phyloP scores from a whole-genome alignment of 2,797 vertebrate genomes.

The Mallotus villosus region DNA sequence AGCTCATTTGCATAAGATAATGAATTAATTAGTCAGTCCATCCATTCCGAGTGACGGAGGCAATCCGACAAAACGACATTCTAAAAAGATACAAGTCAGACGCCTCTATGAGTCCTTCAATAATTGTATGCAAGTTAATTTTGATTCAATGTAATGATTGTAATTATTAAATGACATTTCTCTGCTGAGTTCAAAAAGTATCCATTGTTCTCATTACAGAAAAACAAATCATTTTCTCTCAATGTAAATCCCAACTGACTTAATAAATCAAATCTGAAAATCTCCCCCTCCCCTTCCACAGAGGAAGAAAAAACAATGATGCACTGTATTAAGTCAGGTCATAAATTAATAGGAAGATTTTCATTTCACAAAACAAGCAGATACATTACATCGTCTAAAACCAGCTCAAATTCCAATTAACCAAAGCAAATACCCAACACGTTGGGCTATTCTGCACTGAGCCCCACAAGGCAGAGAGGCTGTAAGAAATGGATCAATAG shows the following conservation, averaged over 20 bases:
- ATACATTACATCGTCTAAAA: conserved; percentile 69
- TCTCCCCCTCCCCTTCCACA: background rate
- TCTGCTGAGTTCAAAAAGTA: conserved; percentile 28
- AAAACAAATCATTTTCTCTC: conserved; percentile 19
- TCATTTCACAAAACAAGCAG: conserved; percentile 46
- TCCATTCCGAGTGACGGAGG: conserved; percentile 64
- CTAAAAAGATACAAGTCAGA: conserved; percentile 13
- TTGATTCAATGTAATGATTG: conserved; percentile 35
- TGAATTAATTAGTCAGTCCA: conserved; percentile 77
- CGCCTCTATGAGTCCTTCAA: conserved; percentile 50
- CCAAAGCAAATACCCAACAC: conserved; percentile 61
- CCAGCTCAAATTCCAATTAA: conserved; percentile 71
- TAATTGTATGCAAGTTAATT: conserved; percentile 48
- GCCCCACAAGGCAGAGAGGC: conserved; percentile 56
- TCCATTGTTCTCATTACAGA: conserved; percentile 20
- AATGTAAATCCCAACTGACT: conserved; percentile 18
- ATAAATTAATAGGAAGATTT: conserved; percentile 62
- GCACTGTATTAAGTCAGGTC: conserved; percentile 34
- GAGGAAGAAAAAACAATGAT: conserved; percentile 36
- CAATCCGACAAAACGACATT: conserved; percentile 51
- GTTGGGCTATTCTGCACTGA: conserved; percentile 48
- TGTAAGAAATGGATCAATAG: conserved; percentile 70
- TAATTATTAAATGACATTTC: conserved; percentile 33
- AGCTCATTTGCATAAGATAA: conserved; percentile 77
- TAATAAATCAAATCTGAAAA: conserved; percentile 18